These are phyloP conservation scores for Enteromius fasciolatus DNA, from an alignment of 2,797 vertebrate genomes.

Conservation along the genomic window DNA sequence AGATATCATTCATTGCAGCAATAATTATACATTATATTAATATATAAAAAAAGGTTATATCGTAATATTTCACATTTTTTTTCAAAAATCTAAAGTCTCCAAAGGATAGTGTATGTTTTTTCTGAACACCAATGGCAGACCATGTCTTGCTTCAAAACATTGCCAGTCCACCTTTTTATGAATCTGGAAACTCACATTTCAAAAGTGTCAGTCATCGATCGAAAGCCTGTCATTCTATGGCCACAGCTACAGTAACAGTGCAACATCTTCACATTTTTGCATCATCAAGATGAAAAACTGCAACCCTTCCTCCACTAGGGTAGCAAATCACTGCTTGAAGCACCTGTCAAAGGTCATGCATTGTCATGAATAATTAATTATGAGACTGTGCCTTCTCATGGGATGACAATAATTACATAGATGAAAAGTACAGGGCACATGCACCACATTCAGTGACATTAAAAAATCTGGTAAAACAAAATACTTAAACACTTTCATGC, in stretches of 20 bases:
- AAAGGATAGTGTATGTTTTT: neutral
- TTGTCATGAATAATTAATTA: constrained; percentile 13
- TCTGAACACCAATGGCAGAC: neutral
- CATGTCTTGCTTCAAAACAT: neutral
- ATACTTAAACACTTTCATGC: neutral
- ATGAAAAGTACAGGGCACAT: neutral
- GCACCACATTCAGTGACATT: neutral
- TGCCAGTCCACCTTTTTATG: neutral
- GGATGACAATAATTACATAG: neutral
- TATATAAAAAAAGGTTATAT: neutral
- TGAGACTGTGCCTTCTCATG: neutral
- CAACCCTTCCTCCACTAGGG: neutral
- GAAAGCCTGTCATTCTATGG: neutral
- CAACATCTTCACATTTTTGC: neutral
- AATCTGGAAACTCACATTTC: neutral
- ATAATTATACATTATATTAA: too few relatives aligned
- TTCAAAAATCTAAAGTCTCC: neutral
- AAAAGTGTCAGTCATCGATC: neutral
- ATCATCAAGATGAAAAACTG: constrained; percentile 1
- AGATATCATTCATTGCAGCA: neutral
- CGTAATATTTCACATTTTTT: neutral
- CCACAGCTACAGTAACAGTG: neutral
- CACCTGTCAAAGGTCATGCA: constrained; percentile 11
- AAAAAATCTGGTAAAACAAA: neutral
- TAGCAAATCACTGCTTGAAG: neutral